phyloP scores from a whole-genome alignment of 2,797 vertebrate species.

The Poeciliopsis presidionis region DNA sequence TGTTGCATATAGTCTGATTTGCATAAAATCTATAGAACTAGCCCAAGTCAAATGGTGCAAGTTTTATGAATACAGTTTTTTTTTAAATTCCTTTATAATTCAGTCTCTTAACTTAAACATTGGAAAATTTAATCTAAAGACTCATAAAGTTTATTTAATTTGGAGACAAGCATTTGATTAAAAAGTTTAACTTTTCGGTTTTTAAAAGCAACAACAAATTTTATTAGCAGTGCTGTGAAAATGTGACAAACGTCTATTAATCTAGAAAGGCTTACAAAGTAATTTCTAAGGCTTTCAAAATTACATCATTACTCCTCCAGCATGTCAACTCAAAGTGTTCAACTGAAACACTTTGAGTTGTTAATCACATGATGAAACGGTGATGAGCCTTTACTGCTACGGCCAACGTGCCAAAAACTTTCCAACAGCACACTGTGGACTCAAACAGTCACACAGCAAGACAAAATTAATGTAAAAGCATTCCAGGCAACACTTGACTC shows the following conservation, averaged over 20 bases:
- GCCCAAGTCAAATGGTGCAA: constrained; percentile 3
- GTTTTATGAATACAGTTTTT: not conserved
- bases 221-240: not conserved
- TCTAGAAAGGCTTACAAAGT: not conserved
- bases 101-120: not conserved
- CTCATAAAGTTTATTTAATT: not conserved
- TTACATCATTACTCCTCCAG: too few relatives aligned
- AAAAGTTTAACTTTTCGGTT: not conserved
- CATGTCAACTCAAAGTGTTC: too few relatives aligned
- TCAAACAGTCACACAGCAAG: not conserved
- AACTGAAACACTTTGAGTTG: not conserved
- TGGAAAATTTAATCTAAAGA: not conserved
- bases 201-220: not conserved
- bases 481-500: not conserved
- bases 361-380: not conserved
- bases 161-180: not conserved
- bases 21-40: constrained; percentile 49
- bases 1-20: constrained; percentile 40
- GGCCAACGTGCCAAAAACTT: not conserved
- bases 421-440: not conserved
- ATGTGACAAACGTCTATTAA: not conserved
- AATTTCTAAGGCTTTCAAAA: not conserved
- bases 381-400: not conserved
- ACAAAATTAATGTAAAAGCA: not conserved
- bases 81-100: not conserved